Evolutionary conservation across 2,113 vertebrate genomes (phyloP).

Genomic region (Mixornis gularis): DNA sequence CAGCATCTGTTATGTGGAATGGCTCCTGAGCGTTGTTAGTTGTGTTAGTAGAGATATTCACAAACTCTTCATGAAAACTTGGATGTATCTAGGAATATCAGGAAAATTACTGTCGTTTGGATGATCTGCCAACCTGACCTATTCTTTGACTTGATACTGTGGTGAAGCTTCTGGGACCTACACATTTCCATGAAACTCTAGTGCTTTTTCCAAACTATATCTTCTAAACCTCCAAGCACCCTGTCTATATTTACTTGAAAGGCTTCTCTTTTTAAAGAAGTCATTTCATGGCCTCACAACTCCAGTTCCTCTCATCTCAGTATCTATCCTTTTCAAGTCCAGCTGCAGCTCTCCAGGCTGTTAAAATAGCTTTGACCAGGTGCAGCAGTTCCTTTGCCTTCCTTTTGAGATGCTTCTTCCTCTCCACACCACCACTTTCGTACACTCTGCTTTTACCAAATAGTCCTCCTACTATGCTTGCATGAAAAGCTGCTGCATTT

Average conservation of each 20-base stretch:
- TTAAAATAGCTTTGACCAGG: not conserved
- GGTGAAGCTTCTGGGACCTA: not conserved
- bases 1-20: not conserved
- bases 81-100: not conserved
- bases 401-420: not conserved
- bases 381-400: not conserved
- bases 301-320: not conserved
- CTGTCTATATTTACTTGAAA: not conserved
- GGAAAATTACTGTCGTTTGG: not conserved
- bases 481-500: not conserved
- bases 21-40: not conserved
- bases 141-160: not conserved
- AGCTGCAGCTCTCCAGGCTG: not conserved
- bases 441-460: not conserved
- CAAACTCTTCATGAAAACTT: not conserved
- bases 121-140: not conserved
- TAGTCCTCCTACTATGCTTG: fast-evolving
- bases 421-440: not conserved
- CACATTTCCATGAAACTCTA: not conserved
- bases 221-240: not conserved
- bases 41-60: not conserved
- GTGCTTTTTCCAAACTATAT: not conserved
- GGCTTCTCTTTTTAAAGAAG: not conserved
- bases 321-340: not conserved
- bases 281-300: not conserved